Percentiles rank a stretch among this genome's conserved stretches.
Conservation (phyloP, 2,888 invertebrate species). For the Monopis laevigella region DNA sequence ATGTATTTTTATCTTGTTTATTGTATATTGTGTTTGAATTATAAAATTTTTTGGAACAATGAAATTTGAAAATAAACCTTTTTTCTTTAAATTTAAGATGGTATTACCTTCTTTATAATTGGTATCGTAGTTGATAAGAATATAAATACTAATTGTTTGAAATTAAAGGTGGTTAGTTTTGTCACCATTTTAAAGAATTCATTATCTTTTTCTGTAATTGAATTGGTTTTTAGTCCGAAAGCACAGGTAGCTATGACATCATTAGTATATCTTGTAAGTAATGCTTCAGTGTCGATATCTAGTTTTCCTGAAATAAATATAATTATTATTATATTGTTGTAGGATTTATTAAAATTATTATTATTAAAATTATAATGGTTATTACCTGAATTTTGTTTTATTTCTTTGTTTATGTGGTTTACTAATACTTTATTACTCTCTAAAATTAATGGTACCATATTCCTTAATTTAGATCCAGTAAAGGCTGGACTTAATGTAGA, state of each 20-base stretch:
- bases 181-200: conserved; percentile 63
- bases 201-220: conserved; percentile 55
- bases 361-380: not conserved
- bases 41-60: too few relatives aligned
- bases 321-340: not conserved
- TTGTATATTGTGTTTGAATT: too few relatives aligned
- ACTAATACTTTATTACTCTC: conserved; percentile 35
- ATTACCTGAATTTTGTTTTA: conserved; percentile 3
- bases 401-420: conserved; percentile 25
- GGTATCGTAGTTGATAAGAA: not conserved
- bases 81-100: too few relatives aligned
- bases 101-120: conserved; percentile 7
- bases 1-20: too few relatives aligned
- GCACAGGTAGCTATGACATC: conserved; percentile 64
- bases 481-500: conserved; percentile 58
- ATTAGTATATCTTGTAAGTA: conserved; percentile 50
- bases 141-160: conserved; percentile 12
- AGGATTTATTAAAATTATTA: not conserved
- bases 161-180: conserved; percentile 36
- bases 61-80: too few relatives aligned
- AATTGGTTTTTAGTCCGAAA: conserved; percentile 63
- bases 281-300: conserved; percentile 47
- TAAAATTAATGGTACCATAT: conserved; percentile 56
- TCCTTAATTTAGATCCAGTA: conserved; percentile 65
- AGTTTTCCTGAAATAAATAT: conserved; percentile 23